Conservation (phyloP, 2,113 vertebrate genomes). For the Setophaga coronata region DNA sequence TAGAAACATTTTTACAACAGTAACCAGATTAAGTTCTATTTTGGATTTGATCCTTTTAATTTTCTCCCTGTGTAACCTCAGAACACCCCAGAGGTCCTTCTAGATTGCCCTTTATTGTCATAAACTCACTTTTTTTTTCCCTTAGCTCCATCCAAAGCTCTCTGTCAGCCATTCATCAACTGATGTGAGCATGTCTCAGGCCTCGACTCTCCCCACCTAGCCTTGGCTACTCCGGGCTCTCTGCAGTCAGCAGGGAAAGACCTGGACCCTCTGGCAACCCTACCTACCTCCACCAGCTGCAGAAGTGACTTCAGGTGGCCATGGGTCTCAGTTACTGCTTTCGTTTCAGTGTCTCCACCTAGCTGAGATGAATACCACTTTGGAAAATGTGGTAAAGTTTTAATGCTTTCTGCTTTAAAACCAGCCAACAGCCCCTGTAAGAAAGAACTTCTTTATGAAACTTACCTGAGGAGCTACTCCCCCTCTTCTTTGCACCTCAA, state of each 20-base stretch:
- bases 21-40: neutral
- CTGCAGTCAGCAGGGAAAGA: neutral
- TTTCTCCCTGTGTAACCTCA: neutral
- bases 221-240: neutral
- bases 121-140: neutral
- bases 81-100: neutral
- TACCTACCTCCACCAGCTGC: neutral
- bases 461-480: neutral
- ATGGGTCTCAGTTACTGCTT: neutral
- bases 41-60: neutral
- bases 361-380: neutral
- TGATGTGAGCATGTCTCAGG: neutral
- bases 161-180: neutral
- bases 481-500: neutral
- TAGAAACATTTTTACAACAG: neutral
- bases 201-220: neutral
- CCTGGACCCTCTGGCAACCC: neutral
- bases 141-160: neutral
- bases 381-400: neutral
- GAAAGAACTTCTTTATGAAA: neutral
- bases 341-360: neutral
- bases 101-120: neutral
- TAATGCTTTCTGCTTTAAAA: neutral
- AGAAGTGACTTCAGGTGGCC: neutral
- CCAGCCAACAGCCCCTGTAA: rapidly evolving